Evolutionary conservation across 2,113 vertebrate species (phyloP), one percentile per base, ranked within the genome.

Genomic region (Malurus alboscapulatus): DNA sequence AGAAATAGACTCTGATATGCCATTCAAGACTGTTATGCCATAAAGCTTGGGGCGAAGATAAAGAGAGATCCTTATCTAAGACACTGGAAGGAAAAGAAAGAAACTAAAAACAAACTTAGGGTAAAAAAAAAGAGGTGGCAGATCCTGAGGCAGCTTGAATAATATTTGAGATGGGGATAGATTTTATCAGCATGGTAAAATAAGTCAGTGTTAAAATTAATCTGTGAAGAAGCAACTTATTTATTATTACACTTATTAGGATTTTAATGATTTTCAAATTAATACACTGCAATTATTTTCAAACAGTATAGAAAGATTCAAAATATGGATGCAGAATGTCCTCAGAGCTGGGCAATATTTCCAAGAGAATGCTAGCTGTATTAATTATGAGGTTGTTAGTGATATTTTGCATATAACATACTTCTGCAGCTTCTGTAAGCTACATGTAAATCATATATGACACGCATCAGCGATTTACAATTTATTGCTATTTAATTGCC

Each of bases 111-210:
- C 29, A 83, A 90, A 86, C 29, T 83, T 59, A 9, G 30, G 42
- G 53, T 30, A 0, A 0, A 5, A 5, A 44, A 57, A 69, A 66
- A 68, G 36, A 59, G 40, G 25, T 54, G 32, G 10, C 66, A 82
- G 62, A 84, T 79, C 87, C 81, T 66, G 54, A 92, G 77, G 92
- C 73, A 91, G 50, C 61, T 76, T 84, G 87, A 92, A 79, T 92
- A 91, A 53, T 82, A 86, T 81, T 90, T 68, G 55, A 85, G 75
- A 69, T 69, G 44, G 38, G 67, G 59, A 77, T 66, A 63, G 88
- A 92, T 92, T 78, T 92, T 94, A 93, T 96, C 88, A 82, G 57
- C 26, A 5, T 84, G 65, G 44, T 65, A 84, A 93, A 93, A 61
- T 61, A 90, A 94, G 27, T 32, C 30, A 36, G 29, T 75, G 73